These are phyloP conservation scores for Circaetus gallicus DNA, from an alignment of 2,113 vertebrate species.

Conservation along the genomic window DNA sequence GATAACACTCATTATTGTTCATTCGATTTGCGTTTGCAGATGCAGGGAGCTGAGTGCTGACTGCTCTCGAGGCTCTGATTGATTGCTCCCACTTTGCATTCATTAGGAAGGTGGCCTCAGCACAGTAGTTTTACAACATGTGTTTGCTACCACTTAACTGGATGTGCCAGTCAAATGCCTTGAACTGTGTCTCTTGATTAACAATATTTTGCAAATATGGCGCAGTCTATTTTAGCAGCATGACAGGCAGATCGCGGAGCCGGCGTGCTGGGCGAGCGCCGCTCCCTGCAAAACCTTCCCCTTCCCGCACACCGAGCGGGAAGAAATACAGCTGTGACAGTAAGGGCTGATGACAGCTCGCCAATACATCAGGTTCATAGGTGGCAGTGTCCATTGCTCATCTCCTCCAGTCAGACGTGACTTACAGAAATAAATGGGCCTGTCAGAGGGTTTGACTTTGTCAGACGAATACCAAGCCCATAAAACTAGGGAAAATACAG, in stretches of 20 bases:
- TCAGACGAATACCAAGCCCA: background rate
- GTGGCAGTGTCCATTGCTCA: background rate
- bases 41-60: background rate
- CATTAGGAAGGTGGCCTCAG: conserved; percentile 14
- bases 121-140: background rate
- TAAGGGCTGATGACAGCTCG: background rate
- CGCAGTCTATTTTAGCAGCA: background rate
- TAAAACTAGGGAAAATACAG: fast-evolving
- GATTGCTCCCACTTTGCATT: background rate
- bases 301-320: fast-evolving
- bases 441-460: background rate
- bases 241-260: background rate
- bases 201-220: background rate
- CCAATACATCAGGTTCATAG: fast-evolving
- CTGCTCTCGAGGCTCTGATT: background rate
- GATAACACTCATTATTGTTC: conserved; percentile 18
- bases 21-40: conserved; percentile 30
- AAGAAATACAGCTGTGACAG: background rate
- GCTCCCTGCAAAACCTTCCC: background rate
- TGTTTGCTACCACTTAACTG: conserved; percentile 1
- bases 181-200: background rate
- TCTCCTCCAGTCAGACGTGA: background rate
- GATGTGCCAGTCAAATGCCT: background rate
- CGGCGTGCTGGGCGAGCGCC: fast-evolving
- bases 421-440: background rate